A percentile compares a stretch with the other conserved stretches of the same genome.
Conservation (phyloP, 1,140 invertebrate species). For the Bradynema listronoti region DNA sequence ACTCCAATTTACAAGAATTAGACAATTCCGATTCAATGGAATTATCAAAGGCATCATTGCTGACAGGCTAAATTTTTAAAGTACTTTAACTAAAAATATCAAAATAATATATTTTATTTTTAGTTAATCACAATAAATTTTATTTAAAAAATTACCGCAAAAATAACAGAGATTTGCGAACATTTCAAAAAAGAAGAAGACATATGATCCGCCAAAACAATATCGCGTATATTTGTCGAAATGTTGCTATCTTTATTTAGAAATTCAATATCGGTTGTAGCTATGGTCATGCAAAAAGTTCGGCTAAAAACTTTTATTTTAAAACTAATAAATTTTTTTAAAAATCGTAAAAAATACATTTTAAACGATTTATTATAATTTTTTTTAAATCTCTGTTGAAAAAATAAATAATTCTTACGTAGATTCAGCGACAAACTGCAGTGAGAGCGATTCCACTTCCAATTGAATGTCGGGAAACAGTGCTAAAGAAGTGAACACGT, state of each 20-base stretch:
- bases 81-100: no score
- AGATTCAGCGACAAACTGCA: no score
- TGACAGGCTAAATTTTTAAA: no score
- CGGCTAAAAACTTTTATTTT: background rate
- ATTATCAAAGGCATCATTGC: no score
- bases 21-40: background rate
- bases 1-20: background rate
- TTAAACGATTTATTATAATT: no score
- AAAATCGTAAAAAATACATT: no score
- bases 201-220: conserved; percentile 30
- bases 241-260: background rate
- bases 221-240: conserved; percentile 15
- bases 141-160: conserved; percentile 3
- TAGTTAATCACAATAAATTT: background rate
- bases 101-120: background rate
- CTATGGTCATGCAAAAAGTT: background rate
- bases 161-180: conserved; percentile 16
- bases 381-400: no score
- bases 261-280: background rate
- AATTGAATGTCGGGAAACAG: no score
- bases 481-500: no score
- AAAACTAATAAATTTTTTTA: no score
- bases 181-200: conserved; percentile 24
- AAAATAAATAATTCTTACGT: no score
- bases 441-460: no score